Evolutionary conservation across 1,140 invertebrate species (phyloP).

Genomic region (Venturia canescens): DNA sequence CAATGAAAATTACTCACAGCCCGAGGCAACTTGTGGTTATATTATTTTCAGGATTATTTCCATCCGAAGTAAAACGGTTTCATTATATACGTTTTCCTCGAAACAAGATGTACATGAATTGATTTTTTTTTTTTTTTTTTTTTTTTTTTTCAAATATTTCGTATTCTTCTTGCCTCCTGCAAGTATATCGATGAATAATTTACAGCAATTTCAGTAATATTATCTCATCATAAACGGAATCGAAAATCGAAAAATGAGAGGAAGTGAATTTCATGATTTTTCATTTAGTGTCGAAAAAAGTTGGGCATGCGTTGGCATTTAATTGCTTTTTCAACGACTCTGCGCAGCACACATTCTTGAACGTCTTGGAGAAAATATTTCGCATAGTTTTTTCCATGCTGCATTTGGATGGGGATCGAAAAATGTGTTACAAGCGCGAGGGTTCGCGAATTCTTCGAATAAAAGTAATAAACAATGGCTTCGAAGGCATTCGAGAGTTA

Average conservation of each 20-base stretch:
- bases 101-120: neutral
- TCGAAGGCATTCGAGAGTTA: neutral
- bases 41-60: constrained; percentile 6
- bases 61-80: neutral
- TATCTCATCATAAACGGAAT: no score
- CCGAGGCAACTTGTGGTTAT: neutral
- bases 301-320: no score
- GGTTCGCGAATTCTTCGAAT: constrained; percentile 4
- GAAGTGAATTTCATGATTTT: no score
- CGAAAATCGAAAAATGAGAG: no score
- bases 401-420: neutral
- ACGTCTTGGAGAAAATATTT: neutral
- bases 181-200: no score
- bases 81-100: neutral
- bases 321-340: no score
- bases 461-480: constrained; percentile 1
- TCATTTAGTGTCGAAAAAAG: no score
- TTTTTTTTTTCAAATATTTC: no score
- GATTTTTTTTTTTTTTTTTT: neutral
- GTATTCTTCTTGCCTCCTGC: no score
- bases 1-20: neutral
- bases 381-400: neutral
- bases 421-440: neutral
- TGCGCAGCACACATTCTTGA: no score
- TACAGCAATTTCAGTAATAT: no score